Base-by-base conservation (phyloP, 2,113 vertebrate genomes). In the Nymphicus hollandicus region DNA sequence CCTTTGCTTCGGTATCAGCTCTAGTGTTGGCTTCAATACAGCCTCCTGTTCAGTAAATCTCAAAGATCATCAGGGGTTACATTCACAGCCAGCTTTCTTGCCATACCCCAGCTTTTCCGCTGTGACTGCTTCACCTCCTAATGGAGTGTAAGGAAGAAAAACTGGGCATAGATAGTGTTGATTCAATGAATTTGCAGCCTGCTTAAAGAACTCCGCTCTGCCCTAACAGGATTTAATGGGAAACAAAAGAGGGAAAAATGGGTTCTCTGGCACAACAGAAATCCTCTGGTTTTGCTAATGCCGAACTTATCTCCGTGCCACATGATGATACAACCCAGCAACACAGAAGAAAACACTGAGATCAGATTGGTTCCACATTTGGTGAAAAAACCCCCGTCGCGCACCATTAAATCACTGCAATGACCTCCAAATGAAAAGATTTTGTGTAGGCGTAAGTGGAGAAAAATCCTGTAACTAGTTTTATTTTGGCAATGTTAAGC, bases 351-450 rank as follows among this genome's bases (percentile, higher is more conserved):
- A 70, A 93, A 72, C 22, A 23, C 92, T 91, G 90, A 91, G 76
- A 76, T 84, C 69, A 96, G 92, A 95, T 80, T 93, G 93, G 60
- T 92, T 96, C 92, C 90, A 93, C 80, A 65, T 91, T 92, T 1
- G 0, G 61, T 41, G 43, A 81, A 79, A 73, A 76, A 80, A 47
- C 3, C 0, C 28, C 31, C 0, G 1, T 28, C 0, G 0, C 86
- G 56, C 17, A 3, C 73, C 90, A 88, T 81, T 95, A 96, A 90
- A 92, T 94, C 86, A 79, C 82, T 86, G 55, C 72, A 74, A 52
- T 94, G 93, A 95, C 92, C 88, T 95, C 80, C 69, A 74, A 78
- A 92, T 50, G 29, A 92, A 91, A 96, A 95, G 93, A 86, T 74
- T 94, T 83, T 0, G 0, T 83, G 81, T 88, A 64, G 90, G 90